Conservation (phyloP, 2,797 vertebrate genomes). For the Rhodeus uyekii region DNA sequence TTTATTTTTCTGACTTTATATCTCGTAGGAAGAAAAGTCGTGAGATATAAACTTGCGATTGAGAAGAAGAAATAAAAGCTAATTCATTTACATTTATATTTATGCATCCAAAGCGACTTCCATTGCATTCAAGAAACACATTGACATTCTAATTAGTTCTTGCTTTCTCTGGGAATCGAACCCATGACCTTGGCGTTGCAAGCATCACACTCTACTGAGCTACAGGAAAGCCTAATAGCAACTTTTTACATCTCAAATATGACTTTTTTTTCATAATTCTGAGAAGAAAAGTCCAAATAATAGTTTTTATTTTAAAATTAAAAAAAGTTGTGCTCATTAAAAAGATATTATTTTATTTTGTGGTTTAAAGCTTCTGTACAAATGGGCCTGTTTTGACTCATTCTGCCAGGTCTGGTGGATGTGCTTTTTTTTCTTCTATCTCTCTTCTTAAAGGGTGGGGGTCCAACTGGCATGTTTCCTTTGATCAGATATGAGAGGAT, state of each 20-base stretch:
- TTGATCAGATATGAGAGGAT: slow-evolving; percentile 64
- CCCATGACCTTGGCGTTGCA: no score
- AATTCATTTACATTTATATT: no score
- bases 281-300: neutral
- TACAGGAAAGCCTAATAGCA: no score
- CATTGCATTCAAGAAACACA: no score
- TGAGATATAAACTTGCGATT: neutral
- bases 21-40: neutral
- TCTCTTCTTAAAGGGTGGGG: slow-evolving; percentile 44
- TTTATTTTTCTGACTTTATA: neutral
- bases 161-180: no score
- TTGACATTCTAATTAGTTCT: no score
- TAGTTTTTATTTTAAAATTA: no score
- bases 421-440: slow-evolving; percentile 28
- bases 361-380: neutral
- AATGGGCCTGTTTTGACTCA: slow-evolving; percentile 26
- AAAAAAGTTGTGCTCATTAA: neutral
- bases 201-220: no score
- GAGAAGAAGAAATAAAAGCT: neutral
- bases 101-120: no score
- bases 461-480: slow-evolving; percentile 56
- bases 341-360: no score
- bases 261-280: neutral
- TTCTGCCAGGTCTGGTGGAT: slow-evolving; percentile 38
- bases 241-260: neutral